phyloP scores from a whole-genome alignment of 2,797 vertebrate species.

The Neosilurus mollespiculum region DNA sequence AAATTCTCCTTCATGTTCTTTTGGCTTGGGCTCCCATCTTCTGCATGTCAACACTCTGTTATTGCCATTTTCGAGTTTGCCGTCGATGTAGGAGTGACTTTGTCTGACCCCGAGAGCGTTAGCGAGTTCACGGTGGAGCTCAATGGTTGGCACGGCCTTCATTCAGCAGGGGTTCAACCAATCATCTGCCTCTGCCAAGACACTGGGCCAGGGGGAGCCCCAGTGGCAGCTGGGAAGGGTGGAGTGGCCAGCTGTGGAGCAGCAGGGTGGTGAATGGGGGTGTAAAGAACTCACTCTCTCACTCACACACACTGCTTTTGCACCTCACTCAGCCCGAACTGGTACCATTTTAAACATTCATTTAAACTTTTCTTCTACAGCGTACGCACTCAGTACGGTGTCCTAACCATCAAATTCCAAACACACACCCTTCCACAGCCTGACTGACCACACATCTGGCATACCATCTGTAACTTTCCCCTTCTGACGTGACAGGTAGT shows the following conservation, averaged over 20 bases:
- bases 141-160: conserved; percentile 73
- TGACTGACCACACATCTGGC: conserved; percentile 77
- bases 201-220: conserved; percentile 71
- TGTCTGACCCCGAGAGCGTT: conserved; percentile 76
- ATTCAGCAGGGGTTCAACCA: conserved; percentile 74
- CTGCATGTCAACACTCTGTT: conserved; percentile 38
- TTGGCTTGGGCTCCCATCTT: conserved; percentile 7
- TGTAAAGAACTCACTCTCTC: conserved; percentile 18
- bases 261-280: conserved; percentile 73
- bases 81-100: conserved; percentile 79
- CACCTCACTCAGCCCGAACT: conserved; percentile 3
- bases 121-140: conserved; percentile 73
- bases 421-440: conserved; percentile 62
- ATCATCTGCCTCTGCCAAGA: conserved; percentile 73
- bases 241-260: conserved; percentile 80
- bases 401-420: conserved; percentile 60
- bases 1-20: conserved; percentile 48
- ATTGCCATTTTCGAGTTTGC: conserved; percentile 58
- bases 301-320: conserved; percentile 34
- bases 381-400: conserved; percentile 47
- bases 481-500: conserved; percentile 75
- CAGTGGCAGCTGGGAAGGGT: conserved; percentile 81
- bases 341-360: neutral
- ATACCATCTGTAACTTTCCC: conserved; percentile 75
- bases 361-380: neutral